A percentile compares a stretch with the other conserved stretches of the same genome.
phyloP scores from a whole-genome alignment of 2,797 vertebrate species.

The Enteromius mattozi region DNA sequence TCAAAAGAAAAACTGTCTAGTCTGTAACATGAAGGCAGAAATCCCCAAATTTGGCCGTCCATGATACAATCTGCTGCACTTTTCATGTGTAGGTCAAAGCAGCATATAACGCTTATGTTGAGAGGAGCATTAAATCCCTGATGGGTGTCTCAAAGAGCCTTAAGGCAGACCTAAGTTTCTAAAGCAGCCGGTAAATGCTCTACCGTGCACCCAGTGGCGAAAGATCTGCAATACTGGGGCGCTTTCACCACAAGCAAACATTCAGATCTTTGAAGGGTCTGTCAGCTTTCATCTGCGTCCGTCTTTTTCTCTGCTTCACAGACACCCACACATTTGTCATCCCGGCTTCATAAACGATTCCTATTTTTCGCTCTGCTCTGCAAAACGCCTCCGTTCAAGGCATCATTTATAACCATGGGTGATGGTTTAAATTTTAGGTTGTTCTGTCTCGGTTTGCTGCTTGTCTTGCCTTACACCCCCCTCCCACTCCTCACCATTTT shows the following conservation, averaged over 20 bases:
- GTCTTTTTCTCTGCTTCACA: constrained; percentile 34
- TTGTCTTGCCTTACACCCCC: not conserved
- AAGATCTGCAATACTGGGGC: not conserved
- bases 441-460: constrained; percentile 12
- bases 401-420: constrained; percentile 29
- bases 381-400: constrained; percentile 17
- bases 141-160: not conserved
- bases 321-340: constrained; percentile 42
- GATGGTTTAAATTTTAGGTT: not conserved
- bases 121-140: not conserved
- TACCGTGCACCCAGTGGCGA: not conserved
- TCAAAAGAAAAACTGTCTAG: not conserved
- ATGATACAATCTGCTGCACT: not conserved
- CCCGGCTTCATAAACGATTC: constrained; percentile 26
- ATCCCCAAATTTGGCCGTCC: not conserved
- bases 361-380: constrained; percentile 24
- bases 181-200: not conserved
- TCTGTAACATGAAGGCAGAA: not conserved
- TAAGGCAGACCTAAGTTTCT: constrained; percentile 1
- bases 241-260: constrained; percentile 4
- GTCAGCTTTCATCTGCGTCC: constrained; percentile 11
- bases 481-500: not conserved
- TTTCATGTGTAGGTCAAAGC: constrained; percentile 10
- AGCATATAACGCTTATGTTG: not conserved
- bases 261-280: constrained; percentile 23